Conservation (phyloP, 2,113 vertebrate species). For the Mesocricetus auratus region DNA sequence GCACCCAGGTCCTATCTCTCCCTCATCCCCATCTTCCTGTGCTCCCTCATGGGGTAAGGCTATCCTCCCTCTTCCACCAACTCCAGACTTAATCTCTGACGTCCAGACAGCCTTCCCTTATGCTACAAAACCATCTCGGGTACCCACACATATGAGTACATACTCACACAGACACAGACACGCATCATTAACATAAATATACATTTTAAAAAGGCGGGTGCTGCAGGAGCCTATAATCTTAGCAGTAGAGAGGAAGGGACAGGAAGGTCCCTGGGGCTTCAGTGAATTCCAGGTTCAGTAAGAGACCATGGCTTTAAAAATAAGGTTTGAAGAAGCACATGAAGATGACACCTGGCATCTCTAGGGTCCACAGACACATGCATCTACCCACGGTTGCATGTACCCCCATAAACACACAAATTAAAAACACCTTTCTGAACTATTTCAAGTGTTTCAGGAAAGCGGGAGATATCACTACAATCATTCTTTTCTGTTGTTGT, state of each 20-base stretch:
- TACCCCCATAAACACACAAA: not conserved
- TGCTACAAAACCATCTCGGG: not conserved
- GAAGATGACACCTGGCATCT: not conserved
- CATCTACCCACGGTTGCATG: too few relatives aligned
- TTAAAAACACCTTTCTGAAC: not conserved
- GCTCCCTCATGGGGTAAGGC: fast-evolving
- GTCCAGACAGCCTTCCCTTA: too few relatives aligned
- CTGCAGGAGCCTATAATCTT: not conserved
- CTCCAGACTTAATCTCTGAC: not conserved
- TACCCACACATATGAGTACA: fast-evolving
- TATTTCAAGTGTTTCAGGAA: conserved; percentile 20
- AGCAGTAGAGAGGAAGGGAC: not conserved
- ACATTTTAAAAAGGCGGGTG: not conserved
- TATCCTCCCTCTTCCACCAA: not conserved
- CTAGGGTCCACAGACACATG: not conserved
- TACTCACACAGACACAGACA: not conserved
- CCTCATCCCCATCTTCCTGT: not conserved
- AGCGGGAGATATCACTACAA: not conserved
- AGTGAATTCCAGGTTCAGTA: not conserved
- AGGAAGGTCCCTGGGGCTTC: not conserved
- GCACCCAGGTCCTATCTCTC: not conserved
- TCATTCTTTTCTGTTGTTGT: not conserved
- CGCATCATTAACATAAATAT: not conserved
- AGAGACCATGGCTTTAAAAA: not conserved
- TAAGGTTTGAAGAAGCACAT: not conserved